These are phyloP conservation scores for Oppia nitens DNA, from an alignment of 1,140 invertebrate species.

Conservation along the genomic window DNA sequence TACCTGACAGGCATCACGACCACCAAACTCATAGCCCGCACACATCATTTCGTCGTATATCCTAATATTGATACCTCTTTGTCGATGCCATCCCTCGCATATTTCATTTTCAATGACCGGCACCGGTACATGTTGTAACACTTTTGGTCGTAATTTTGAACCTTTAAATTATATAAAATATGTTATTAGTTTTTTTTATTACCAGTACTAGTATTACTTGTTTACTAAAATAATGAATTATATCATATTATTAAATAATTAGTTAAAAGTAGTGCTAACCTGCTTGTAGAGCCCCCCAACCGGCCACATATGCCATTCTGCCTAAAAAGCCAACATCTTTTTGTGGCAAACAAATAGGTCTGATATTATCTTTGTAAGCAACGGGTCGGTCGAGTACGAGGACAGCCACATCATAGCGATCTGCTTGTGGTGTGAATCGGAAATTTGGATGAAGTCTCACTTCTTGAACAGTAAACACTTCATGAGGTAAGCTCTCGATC, in stretches of 20 bases:
- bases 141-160: constrained; percentile 68
- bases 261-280: constrained; percentile 25
- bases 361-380: constrained; percentile 73
- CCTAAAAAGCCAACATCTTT: constrained; percentile 75
- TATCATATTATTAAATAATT: background rate
- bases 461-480: constrained; percentile 68
- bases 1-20: constrained; percentile 52
- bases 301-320: constrained; percentile 75
- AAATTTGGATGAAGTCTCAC: constrained; percentile 85
- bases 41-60: constrained; percentile 95
- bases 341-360: constrained; percentile 76
- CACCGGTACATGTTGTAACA: constrained; percentile 77
- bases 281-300: constrained; percentile 77
- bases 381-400: constrained; percentile 68
- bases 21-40: constrained; percentile 77
- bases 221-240: too few relatives aligned
- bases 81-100: constrained; percentile 50
- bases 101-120: constrained; percentile 29
- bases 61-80: constrained; percentile 62
- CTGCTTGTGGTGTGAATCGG: constrained; percentile 75
- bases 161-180: constrained; percentile 36
- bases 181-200: background rate
- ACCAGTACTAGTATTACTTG: too few relatives aligned
- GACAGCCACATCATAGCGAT: constrained; percentile 77
- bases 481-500: constrained; percentile 67